phyloP scores from a whole-genome alignment of 2,113 vertebrate genomes.

The Calonectris borealis region DNA sequence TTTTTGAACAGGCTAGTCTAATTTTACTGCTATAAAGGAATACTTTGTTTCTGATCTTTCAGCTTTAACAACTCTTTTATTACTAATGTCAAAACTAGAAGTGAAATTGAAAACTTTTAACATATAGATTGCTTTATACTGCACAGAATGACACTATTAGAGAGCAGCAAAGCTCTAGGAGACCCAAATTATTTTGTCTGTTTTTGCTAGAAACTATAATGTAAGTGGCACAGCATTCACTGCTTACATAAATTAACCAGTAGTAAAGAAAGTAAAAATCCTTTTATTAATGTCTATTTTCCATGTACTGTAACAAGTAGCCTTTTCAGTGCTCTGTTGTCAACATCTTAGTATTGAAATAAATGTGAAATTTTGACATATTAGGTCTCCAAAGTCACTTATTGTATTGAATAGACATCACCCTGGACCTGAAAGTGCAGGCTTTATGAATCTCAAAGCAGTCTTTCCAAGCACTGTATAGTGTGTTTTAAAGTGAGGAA shows the following conservation, averaged over 20 bases:
- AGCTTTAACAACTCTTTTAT: background rate
- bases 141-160: background rate
- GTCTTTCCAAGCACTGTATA: background rate
- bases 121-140: background rate
- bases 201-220: background rate
- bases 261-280: background rate
- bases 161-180: background rate
- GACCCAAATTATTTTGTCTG: background rate
- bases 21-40: background rate
- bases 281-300: background rate
- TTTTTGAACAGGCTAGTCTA: background rate
- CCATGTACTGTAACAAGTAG: background rate
- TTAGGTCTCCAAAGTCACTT: background rate
- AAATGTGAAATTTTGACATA: background rate
- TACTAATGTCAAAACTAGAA: background rate
- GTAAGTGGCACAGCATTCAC: background rate
- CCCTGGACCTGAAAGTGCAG: background rate
- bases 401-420: accelerated
- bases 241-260: background rate
- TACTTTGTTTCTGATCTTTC: background rate
- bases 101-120: background rate
- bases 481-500: background rate
- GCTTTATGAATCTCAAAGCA: background rate
- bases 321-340: background rate
- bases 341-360: background rate